These are phyloP conservation scores for Riptortus pedestris DNA, from an alignment of 1,140 invertebrate species.

Conservation along the genomic window DNA sequence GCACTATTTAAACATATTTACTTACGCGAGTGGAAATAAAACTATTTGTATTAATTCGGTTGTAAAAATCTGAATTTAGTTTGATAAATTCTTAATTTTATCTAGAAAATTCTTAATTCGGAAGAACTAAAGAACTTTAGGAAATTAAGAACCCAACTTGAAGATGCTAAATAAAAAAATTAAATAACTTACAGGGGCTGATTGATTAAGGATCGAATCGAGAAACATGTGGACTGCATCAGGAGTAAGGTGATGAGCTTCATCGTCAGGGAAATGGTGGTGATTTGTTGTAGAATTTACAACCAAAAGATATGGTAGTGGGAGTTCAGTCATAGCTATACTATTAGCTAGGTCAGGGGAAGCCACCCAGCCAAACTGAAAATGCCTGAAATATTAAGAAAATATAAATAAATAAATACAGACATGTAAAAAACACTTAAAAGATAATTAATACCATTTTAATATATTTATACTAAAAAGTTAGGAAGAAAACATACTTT, in stretches of 20 bases:
- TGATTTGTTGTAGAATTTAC: constrained; percentile 82
- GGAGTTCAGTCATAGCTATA: constrained; percentile 73
- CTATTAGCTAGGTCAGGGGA: constrained; percentile 77
- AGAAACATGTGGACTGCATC: constrained; percentile 69
- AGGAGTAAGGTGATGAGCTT: constrained; percentile 62
- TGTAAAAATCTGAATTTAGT: too few relatives aligned
- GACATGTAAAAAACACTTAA: too few relatives aligned
- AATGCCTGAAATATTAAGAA: constrained; percentile 44
- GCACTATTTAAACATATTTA: too few relatives aligned
- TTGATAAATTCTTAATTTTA: too few relatives aligned
- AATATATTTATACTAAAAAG: too few relatives aligned
- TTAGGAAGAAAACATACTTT: too few relatives aligned
- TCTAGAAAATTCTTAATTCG: too few relatives aligned
- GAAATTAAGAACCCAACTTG: too few relatives aligned
- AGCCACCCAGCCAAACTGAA: constrained; percentile 86
- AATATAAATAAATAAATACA: constrained; percentile 6
- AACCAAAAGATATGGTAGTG: constrained; percentile 76
- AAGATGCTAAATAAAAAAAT: background rate
- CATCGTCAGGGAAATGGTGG: constrained; percentile 79
- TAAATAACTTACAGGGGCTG: constrained; percentile 48
- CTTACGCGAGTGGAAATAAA: too few relatives aligned
- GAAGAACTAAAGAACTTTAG: too few relatives aligned
- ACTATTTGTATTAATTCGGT: too few relatives aligned
- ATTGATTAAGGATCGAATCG: constrained; percentile 60
- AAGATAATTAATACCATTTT: too few relatives aligned